phyloP scores from a whole-genome alignment of 2,797 vertebrate genomes.

The Euphonia xanthogaster region DNA sequence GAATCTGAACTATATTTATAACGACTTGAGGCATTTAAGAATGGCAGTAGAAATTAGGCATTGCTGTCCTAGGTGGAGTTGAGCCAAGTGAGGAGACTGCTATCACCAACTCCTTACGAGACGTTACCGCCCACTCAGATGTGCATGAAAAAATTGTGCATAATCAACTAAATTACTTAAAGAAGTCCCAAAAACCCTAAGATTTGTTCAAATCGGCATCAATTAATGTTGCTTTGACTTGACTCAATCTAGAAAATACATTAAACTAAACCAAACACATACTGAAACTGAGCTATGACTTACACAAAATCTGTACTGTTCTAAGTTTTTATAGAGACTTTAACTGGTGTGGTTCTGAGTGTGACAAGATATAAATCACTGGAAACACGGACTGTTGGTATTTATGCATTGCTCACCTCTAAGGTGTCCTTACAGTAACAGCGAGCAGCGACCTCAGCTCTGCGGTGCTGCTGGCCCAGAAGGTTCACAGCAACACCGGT shows the following conservation, averaged over 20 bases:
- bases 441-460: neutral
- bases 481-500: accelerated
- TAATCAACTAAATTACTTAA: neutral
- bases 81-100: neutral
- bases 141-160: neutral
- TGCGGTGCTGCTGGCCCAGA: neutral
- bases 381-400: neutral
- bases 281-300: neutral
- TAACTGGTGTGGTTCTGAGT: accelerated
- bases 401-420: neutral
- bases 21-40: neutral
- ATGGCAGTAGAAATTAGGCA: neutral
- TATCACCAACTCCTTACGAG: neutral
- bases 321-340: neutral
- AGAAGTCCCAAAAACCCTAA: neutral
- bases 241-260: neutral
- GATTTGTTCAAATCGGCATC: neutral
- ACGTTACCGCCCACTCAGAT: neutral
- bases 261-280: neutral
- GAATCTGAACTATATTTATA: neutral
- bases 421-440: neutral
- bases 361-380: accelerated
- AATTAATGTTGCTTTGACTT: neutral
- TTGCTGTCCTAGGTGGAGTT: neutral
- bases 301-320: neutral